Evolutionary conservation across 2,888 invertebrate species (phyloP).

Genomic region (Ernsta delagoae): DNA sequence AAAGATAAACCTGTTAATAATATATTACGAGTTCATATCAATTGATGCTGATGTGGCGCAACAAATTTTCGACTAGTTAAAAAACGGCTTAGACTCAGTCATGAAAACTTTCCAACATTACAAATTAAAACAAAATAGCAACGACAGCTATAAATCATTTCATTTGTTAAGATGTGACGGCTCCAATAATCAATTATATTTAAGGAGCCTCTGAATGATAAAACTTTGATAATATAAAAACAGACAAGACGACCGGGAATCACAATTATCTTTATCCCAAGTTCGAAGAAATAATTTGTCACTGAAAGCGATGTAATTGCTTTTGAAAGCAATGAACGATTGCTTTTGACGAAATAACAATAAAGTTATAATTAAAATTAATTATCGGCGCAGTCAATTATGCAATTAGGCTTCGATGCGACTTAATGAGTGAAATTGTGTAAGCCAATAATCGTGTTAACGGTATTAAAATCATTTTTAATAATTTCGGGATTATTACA

Average conservation of each 20-base stretch:
- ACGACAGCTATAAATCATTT: background rate
- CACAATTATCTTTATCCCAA: constrained; percentile 29
- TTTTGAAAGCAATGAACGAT: constrained; percentile 26
- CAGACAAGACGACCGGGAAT: constrained; percentile 14
- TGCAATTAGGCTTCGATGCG: constrained; percentile 26
- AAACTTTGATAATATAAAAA: constrained; percentile 30
- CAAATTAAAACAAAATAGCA: background rate
- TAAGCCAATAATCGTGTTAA: constrained; percentile 28
- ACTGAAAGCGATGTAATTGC: constrained; percentile 15
- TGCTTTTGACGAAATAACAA: constrained; percentile 29
- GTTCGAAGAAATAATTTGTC: constrained; percentile 23
- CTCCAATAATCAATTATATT: constrained; percentile 24
- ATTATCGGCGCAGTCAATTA: constrained; percentile 29
- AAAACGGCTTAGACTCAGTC: too few relatives aligned
- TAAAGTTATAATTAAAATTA: constrained; percentile 28
- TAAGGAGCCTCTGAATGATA: constrained; percentile 20
- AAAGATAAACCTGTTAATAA: too few relatives aligned
- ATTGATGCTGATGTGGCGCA: too few relatives aligned
- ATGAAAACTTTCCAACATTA: too few relatives aligned
- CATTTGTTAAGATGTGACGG: background rate
- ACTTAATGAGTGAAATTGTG: constrained; percentile 29
- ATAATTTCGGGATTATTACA: constrained; percentile 18
- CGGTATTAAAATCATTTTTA: constrained; percentile 28
- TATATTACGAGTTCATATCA: too few relatives aligned
- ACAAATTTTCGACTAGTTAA: too few relatives aligned